These are phyloP conservation scores for Exocentrus adspersus DNA, from an alignment of 2,888 invertebrate genomes.

Conservation along the genomic window DNA sequence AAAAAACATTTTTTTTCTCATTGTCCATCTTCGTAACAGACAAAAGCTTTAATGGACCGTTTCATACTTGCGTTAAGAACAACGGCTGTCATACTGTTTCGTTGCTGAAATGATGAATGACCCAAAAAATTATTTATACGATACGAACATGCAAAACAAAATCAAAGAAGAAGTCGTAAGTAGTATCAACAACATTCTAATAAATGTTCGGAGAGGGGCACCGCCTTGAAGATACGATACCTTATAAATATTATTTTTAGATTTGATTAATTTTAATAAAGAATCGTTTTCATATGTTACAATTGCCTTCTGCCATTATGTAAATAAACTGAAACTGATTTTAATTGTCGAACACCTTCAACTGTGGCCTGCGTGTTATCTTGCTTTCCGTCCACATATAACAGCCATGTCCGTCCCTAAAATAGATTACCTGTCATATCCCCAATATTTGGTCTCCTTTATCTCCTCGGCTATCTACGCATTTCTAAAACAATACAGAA, in stretches of 20 bases:
- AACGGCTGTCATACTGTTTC: not conserved
- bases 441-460: constrained; percentile 55
- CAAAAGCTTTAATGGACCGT: not conserved
- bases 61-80: not conserved
- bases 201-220: not conserved
- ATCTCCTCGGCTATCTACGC: constrained; percentile 54
- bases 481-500: constrained; percentile 61
- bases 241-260: too few relatives aligned
- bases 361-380: constrained; percentile 3
- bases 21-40: not conserved
- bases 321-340: not conserved
- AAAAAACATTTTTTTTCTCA: not conserved
- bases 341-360: not conserved
- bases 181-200: not conserved
- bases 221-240: too few relatives aligned
- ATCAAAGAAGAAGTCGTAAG: not conserved
- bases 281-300: too few relatives aligned
- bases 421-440: constrained; percentile 30
- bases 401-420: constrained; percentile 20
- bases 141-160: not conserved
- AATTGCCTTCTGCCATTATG: too few relatives aligned
- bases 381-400: not conserved
- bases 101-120: not conserved
- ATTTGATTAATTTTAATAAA: too few relatives aligned
- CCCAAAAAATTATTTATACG: not conserved